These are phyloP conservation scores for Diacarnus erythraeanus DNA, from an alignment of 37 sponge, comb jelly and placozoan genomes.

Conservation along the genomic window DNA sequence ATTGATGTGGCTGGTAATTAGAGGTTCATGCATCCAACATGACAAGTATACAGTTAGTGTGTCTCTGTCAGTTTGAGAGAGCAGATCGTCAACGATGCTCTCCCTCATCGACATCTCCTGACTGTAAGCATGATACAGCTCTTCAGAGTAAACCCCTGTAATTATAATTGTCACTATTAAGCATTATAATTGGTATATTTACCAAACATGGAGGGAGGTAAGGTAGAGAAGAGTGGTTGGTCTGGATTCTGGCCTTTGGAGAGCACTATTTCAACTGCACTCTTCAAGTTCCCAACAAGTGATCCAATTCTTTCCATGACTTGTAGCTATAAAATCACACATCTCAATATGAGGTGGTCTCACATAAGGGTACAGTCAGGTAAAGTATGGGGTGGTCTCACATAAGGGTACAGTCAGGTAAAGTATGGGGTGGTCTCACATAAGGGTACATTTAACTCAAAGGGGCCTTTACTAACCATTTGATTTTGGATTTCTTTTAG, in stretches of 20 bases:
- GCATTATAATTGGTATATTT: neutral
- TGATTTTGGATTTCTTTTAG: constrained; percentile 1
- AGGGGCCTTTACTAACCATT: constrained; percentile 6
- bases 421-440: no score
- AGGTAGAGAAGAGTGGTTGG: constrained; percentile 40
- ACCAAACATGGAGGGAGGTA: constrained; percentile 47
- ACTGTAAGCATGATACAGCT: constrained; percentile 43
- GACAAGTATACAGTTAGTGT: constrained; percentile 64
- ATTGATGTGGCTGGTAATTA: constrained; percentile 14
- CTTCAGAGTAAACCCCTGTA: constrained; percentile 30
- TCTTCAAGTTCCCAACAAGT: constrained; percentile 23
- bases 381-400: no score
- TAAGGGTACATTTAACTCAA: no score
- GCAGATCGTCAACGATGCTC: constrained; percentile 42
- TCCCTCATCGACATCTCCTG: constrained; percentile 46
- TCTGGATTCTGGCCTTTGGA: constrained; percentile 4
- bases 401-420: no score
- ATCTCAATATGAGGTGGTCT: no score
- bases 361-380: no score
- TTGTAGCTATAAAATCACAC: neutral
- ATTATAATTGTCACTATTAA: neutral
- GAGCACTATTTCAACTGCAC: constrained; percentile 14
- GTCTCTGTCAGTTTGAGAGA: constrained; percentile 41
- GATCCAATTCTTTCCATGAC: constrained; percentile 27
- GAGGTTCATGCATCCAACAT: constrained; percentile 77